Conservation (phyloP, 2,888 invertebrate genomes). For the Halictus quadricinctus region DNA sequence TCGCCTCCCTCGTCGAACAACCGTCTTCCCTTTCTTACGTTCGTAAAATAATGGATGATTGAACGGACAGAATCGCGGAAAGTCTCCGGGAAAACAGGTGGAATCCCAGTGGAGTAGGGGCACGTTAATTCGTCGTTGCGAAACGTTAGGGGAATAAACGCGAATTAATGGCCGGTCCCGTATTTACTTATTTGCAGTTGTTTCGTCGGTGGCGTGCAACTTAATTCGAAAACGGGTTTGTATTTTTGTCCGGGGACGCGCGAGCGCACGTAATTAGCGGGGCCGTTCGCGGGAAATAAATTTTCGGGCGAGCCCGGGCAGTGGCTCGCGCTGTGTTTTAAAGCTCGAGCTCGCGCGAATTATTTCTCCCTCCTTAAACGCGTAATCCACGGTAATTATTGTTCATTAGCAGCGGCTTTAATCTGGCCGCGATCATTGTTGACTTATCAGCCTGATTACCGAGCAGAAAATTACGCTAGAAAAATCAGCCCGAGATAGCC, state of each 20-base stretch:
- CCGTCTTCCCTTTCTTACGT: not conserved
- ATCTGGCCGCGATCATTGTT: constrained; percentile 47
- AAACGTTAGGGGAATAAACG: constrained; percentile 32
- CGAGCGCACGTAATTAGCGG: constrained; percentile 21
- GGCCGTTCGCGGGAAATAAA: constrained; percentile 28
- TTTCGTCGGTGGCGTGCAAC: constrained; percentile 31
- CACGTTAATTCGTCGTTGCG: constrained; percentile 23
- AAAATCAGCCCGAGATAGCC: constrained; percentile 45
- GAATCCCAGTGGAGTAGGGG: not conserved
- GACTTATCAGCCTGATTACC: constrained; percentile 54
- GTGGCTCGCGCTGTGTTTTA: constrained; percentile 22
- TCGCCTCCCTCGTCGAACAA: not conserved
- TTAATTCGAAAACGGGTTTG: constrained; percentile 47
- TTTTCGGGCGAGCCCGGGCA: constrained; percentile 8
- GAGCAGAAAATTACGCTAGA: constrained; percentile 41
- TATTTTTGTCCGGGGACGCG: constrained; percentile 31
- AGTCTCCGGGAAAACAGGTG: not conserved
- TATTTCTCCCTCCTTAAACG: constrained; percentile 23
- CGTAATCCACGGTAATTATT: constrained; percentile 50
- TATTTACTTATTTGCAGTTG: constrained; percentile 55
- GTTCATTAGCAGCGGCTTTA: constrained; percentile 43
- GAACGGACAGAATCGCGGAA: not conserved
- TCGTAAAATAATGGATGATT: not conserved
- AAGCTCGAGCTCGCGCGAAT: constrained; percentile 10
- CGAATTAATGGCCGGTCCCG: constrained; percentile 47